Evolutionary conservation across 2,888 invertebrate genomes (phyloP).

Genomic region (Atethmia centrago): DNA sequence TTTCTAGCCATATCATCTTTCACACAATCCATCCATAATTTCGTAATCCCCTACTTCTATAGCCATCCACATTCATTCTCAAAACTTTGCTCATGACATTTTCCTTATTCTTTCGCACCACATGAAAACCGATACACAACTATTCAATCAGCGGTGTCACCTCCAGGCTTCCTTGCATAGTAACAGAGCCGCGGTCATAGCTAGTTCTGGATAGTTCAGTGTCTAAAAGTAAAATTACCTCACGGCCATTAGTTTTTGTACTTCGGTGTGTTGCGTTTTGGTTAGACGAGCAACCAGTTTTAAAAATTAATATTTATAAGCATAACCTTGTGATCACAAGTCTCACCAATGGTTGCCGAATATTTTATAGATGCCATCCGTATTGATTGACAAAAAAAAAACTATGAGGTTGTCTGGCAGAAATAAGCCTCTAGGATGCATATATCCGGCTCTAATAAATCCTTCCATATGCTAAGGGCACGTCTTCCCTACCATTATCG

Average conservation of each 20-base stretch:
- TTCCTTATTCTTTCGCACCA: neutral
- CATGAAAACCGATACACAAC: neutral
- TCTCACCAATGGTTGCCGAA: slow-evolving; percentile 14
- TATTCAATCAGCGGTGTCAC: neutral
- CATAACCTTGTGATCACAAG: slow-evolving; percentile 47
- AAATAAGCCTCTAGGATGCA: too few relatives aligned
- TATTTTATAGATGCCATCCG: slow-evolving; percentile 24
- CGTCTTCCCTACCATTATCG: too few relatives aligned
- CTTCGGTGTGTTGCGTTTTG: slow-evolving; percentile 10
- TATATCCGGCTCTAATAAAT: too few relatives aligned
- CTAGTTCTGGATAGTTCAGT: neutral
- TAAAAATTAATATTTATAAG: slow-evolving; percentile 47
- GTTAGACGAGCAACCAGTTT: slow-evolving; percentile 50
- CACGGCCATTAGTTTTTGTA: slow-evolving; percentile 39
- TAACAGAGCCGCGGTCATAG: neutral
- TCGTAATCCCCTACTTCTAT: neutral
- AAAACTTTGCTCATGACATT: neutral
- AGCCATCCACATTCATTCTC: neutral
- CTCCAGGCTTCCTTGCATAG: neutral
- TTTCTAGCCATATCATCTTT: neutral
- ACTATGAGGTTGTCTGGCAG: neutral
- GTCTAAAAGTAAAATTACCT: slow-evolving; percentile 4
- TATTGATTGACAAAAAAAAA: slow-evolving; percentile 12
- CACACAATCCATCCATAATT: neutral
- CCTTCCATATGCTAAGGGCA: too few relatives aligned